Percentiles rank a stretch among this genome's conserved stretches.
These are phyloP conservation scores for Stegodyphus mimosarum DNA, from an alignment of 1,140 invertebrate genomes.

Conservation along the genomic window DNA sequence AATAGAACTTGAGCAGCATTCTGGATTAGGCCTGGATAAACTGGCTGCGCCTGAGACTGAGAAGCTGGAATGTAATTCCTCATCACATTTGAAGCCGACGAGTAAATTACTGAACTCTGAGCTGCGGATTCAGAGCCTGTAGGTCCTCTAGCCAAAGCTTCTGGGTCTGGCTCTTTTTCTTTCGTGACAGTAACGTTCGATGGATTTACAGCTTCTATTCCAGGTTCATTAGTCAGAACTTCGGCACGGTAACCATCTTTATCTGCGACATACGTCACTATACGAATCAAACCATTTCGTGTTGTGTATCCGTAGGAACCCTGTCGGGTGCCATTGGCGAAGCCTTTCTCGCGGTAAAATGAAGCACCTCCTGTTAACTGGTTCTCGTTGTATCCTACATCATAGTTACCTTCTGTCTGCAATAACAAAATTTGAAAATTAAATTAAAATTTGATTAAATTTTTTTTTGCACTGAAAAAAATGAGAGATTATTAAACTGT, in stretches of 20 bases:
- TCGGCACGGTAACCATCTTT: conserved; percentile 55
- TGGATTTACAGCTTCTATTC: conserved; percentile 19
- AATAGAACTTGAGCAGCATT: neutral
- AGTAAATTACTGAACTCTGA: conserved; percentile 1
- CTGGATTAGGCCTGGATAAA: neutral
- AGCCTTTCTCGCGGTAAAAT: conserved; percentile 48
- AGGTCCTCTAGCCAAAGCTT: conserved; percentile 24
- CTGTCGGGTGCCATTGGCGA: conserved; percentile 36
- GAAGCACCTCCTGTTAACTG: conserved; percentile 51
- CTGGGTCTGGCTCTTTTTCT: conserved; percentile 38
- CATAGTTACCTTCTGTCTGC: conserved; percentile 58
- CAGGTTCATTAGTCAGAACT: conserved; percentile 60
- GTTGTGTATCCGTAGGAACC: conserved; percentile 60
- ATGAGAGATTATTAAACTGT: no score
- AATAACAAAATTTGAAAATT: neutral
- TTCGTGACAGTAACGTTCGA: conserved; percentile 35
- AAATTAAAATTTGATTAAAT: no score
- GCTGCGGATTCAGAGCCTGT: conserved; percentile 1
- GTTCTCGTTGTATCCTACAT: conserved; percentile 62
- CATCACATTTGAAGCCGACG: conserved; percentile 1
- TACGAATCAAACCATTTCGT: conserved; percentile 51
- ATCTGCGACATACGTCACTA: conserved; percentile 62
- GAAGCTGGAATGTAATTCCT: conserved; percentile 22
- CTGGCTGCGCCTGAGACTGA: neutral
- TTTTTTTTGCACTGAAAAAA: no score